These are phyloP conservation scores for Drosophila sordidapex DNA, from an alignment of 2,888 invertebrate genomes.

Conservation along the genomic window DNA sequence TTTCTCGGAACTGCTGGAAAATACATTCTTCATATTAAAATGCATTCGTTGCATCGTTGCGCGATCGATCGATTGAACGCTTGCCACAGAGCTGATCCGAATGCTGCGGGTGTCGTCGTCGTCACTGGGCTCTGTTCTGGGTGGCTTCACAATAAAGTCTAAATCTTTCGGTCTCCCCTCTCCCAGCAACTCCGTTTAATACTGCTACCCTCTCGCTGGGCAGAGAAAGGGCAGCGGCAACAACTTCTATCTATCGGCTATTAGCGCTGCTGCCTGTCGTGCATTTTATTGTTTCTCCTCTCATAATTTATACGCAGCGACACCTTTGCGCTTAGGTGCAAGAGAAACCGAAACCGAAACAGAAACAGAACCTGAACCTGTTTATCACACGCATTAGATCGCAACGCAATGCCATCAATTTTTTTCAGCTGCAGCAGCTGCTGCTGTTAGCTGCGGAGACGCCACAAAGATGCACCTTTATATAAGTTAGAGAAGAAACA, in stretches of 20 bases:
- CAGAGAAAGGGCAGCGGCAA: conserved; percentile 17
- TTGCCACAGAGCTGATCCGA: conserved; percentile 19
- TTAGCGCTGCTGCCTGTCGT: conserved; percentile 81
- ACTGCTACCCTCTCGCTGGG: neutral
- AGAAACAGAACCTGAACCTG: conserved; percentile 58
- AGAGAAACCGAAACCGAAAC: conserved; percentile 20
- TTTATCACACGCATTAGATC: conserved; percentile 79
- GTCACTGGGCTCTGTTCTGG: conserved; percentile 52
- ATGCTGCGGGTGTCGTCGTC: conserved; percentile 64
- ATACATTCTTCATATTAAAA: conserved; percentile 27
- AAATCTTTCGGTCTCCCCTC: conserved; percentile 9
- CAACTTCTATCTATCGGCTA: conserved; percentile 67
- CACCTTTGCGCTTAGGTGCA: conserved; percentile 49
- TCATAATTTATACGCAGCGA: conserved; percentile 81
- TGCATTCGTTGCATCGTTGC: conserved; percentile 1
- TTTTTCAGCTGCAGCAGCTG: conserved; percentile 60
- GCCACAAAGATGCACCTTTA: conserved; percentile 64
- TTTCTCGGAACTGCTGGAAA: conserved; percentile 75
- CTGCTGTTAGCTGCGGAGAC: conserved; percentile 29
- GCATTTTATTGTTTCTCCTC: conserved; percentile 79
- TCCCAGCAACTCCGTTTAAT: neutral
- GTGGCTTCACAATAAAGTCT: conserved; percentile 59
- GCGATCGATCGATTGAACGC: conserved; percentile 5
- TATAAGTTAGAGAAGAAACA: conserved; percentile 4
- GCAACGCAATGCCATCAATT: conserved; percentile 50